These are phyloP conservation scores for Ascidia mentula DNA, from an alignment of 23 tunicate genomes.

Conservation along the genomic window DNA sequence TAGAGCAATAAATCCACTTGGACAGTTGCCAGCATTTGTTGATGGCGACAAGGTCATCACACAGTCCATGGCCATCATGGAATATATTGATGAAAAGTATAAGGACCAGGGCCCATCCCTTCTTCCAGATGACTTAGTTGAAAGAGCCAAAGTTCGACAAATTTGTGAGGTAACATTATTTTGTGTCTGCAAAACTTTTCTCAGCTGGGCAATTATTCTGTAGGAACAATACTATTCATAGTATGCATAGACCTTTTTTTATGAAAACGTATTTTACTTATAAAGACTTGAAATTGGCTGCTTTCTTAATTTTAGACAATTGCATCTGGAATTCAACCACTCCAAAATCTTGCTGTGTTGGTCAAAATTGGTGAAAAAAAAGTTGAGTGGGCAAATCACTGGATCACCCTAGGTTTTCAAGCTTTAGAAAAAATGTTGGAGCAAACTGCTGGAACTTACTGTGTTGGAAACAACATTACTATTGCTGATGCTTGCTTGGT, in stretches of 20 bases:
- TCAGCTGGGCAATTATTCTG: neutral
- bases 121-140: constrained; percentile 46
- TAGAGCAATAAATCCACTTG: constrained; percentile 58
- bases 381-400: constrained; percentile 54
- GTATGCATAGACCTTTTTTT: neutral
- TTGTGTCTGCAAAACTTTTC: neutral
- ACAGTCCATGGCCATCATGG: constrained; percentile 84
- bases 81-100: constrained; percentile 67
- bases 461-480: constrained; percentile 72
- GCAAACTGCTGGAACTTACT: constrained; percentile 56
- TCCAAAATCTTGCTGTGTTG: constrained; percentile 55
- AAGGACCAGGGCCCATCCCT: constrained; percentile 32
- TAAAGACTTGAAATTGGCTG: no score
- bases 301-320: constrained; percentile 5
- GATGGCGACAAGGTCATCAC: constrained; percentile 27
- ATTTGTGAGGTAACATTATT: constrained; percentile 41
- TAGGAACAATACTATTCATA: neutral
- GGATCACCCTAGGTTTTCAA: constrained; percentile 50
- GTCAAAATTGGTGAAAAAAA: constrained; percentile 23
- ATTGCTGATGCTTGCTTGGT: constrained; percentile 87
- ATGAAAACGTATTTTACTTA: no score
- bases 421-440: constrained; percentile 51
- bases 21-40: constrained; percentile 71
- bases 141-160: constrained; percentile 50
- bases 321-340: constrained; percentile 70